These are phyloP conservation scores for Pteria penguin DNA, from an alignment of 2,888 invertebrate genomes.

Conservation along the genomic window DNA sequence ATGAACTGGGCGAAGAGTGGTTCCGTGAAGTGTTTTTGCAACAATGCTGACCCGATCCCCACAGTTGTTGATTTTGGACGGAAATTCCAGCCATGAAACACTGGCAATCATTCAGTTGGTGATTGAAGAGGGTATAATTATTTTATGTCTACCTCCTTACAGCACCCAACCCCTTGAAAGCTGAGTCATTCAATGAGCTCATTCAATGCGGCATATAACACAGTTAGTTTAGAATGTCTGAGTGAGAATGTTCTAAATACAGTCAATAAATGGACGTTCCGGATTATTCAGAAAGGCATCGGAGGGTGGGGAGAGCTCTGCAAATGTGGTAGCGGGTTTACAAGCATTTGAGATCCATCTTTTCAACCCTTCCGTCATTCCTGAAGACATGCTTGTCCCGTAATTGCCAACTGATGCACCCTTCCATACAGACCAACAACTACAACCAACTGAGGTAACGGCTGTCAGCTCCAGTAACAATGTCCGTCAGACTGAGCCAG, in stretches of 20 bases:
- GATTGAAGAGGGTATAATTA: slow-evolving; percentile 40
- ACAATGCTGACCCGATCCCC: slow-evolving; percentile 54
- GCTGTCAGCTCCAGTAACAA: no score
- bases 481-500: no score
- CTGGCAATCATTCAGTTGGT: slow-evolving; percentile 48
- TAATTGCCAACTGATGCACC: no score
- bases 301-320: slow-evolving; percentile 26
- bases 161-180: slow-evolving; percentile 48
- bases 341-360: slow-evolving; percentile 44
- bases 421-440: no score
- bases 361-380: no score
- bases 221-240: slow-evolving; percentile 39
- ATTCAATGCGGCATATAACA: slow-evolving; percentile 44
- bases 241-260: no score
- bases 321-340: slow-evolving; percentile 41
- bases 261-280: slow-evolving; percentile 44
- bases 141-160: slow-evolving; percentile 46
- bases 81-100: slow-evolving; percentile 53
- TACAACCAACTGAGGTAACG: no score
- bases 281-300: slow-evolving; percentile 42
- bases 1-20: no score
- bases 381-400: slow-evolving; percentile 22
- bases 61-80: slow-evolving; percentile 57
- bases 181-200: slow-evolving; percentile 47
- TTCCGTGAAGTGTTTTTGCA: no score